These are phyloP conservation scores for Geopemphigus sp. DNA, from an alignment of 1,140 invertebrate species.

Conservation along the genomic window DNA sequence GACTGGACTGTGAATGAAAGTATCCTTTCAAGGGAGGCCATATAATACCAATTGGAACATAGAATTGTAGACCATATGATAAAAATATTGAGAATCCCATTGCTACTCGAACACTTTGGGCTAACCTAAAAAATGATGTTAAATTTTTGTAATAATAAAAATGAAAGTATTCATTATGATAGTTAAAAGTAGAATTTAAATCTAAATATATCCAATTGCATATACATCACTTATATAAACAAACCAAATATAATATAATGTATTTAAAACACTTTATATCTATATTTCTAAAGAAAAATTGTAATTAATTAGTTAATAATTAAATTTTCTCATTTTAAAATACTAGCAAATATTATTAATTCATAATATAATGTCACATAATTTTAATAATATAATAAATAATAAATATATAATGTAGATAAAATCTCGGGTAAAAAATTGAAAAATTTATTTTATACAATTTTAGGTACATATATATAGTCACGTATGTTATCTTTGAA, in stretches of 20 bases:
- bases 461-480: too few relatives aligned
- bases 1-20: conserved; percentile 51
- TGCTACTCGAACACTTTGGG: conserved; percentile 73
- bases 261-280: neutral
- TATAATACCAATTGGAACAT: conserved; percentile 86
- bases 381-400: neutral
- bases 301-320: too few relatives aligned
- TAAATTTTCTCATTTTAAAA: too few relatives aligned
- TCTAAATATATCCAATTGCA: neutral
- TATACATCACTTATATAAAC: neutral
- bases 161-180: too few relatives aligned
- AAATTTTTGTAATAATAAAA: conserved; percentile 54
- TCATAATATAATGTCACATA: too few relatives aligned
- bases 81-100: conserved; percentile 86
- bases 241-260: neutral
- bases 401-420: neutral
- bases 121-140: conserved; percentile 63
- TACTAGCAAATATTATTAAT: too few relatives aligned
- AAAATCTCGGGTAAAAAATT: too few relatives aligned
- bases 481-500: too few relatives aligned
- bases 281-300: neutral
- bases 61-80: conserved; percentile 86
- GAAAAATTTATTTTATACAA: too few relatives aligned
- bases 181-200: too few relatives aligned
- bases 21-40: conserved; percentile 59